Evolutionary conservation across 1,140 invertebrate genomes (phyloP).

Genomic region (Diorhabda carinulata): DNA sequence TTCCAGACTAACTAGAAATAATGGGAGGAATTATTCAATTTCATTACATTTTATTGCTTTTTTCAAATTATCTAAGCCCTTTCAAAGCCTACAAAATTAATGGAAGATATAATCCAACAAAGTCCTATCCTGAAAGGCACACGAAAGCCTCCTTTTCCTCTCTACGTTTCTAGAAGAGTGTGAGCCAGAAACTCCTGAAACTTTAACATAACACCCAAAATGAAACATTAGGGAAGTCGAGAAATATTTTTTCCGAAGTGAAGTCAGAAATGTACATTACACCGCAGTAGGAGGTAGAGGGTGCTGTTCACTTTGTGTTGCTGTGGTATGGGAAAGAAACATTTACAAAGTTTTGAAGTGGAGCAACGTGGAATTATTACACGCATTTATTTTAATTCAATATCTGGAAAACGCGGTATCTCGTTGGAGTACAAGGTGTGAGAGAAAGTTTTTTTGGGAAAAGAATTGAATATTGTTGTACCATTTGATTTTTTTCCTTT

Average conservation of each 20-base stretch:
- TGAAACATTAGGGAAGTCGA: neutral
- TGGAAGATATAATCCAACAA: no score
- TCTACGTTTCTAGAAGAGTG: neutral
- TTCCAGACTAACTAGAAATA: no score
- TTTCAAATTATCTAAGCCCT: no score
- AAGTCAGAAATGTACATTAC: neutral
- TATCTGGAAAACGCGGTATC: neutral
- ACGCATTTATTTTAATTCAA: conserved; percentile 3
- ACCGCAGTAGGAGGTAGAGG: neutral
- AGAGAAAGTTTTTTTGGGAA: neutral
- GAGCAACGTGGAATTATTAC: conserved; percentile 2
- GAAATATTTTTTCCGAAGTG: conserved; percentile 1
- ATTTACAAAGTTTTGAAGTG: conserved; percentile 1
- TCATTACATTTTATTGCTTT: no score
- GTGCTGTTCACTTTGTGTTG: neutral
- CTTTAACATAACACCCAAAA: neutral
- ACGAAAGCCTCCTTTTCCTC: neutral
- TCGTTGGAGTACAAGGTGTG: neutral
- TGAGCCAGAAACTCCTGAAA: conserved; percentile 1
- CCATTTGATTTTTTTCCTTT: no score
- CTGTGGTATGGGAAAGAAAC: conserved; percentile 1
- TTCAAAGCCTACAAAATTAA: no score
- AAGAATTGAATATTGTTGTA: neutral
- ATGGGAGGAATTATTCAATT: neutral
- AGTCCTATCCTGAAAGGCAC: neutral